A percentile compares a stretch with the other conserved stretches of the same genome.
phyloP scores from a whole-genome alignment of 92 coral and sea anemone genomes.

The Zoanthus gigantus region DNA sequence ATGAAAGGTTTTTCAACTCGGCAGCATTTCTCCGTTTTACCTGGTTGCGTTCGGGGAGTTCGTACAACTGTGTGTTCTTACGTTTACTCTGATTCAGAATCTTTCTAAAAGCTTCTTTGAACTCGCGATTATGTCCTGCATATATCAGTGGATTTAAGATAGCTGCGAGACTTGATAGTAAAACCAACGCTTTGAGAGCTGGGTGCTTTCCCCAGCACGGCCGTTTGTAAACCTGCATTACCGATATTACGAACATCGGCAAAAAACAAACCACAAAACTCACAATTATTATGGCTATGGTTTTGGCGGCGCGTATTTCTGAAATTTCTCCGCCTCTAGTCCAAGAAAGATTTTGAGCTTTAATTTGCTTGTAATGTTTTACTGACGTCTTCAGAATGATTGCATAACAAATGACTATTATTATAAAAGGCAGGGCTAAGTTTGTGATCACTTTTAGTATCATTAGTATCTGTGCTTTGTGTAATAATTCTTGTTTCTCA shows the following conservation, averaged over 20 bases:
- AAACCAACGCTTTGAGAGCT: not conserved
- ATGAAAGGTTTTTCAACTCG: not conserved
- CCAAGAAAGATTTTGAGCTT: not conserved
- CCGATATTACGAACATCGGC: conserved; percentile 14
- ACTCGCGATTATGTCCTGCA: conserved; percentile 9
- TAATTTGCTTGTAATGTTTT: conserved; percentile 20
- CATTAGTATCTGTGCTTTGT: not conserved
- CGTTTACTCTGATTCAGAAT: not conserved
- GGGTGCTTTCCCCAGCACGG: conserved; percentile 25
- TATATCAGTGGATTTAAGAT: conserved; percentile 34
- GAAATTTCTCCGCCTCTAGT: not conserved
- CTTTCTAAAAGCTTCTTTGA: conserved; percentile 26
- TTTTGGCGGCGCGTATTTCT: conserved; percentile 45
- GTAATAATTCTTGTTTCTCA: not conserved
- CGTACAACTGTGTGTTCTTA: not conserved
- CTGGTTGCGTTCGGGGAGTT: not conserved
- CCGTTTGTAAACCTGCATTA: not conserved
- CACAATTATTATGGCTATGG: conserved; percentile 17
- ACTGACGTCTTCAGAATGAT: conserved; percentile 23
- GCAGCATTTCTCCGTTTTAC: not conserved
- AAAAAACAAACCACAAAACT: conserved; percentile 19
- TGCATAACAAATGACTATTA: conserved; percentile 22
- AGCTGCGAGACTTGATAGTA: conserved; percentile 8
- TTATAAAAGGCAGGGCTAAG: conserved; percentile 14
- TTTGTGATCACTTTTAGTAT: not conserved